Evolutionary conservation across 2,888 invertebrate species (phyloP), one percentile per base, ranked within the genome.

Genomic region (Polyommatus iphigenia): DNA sequence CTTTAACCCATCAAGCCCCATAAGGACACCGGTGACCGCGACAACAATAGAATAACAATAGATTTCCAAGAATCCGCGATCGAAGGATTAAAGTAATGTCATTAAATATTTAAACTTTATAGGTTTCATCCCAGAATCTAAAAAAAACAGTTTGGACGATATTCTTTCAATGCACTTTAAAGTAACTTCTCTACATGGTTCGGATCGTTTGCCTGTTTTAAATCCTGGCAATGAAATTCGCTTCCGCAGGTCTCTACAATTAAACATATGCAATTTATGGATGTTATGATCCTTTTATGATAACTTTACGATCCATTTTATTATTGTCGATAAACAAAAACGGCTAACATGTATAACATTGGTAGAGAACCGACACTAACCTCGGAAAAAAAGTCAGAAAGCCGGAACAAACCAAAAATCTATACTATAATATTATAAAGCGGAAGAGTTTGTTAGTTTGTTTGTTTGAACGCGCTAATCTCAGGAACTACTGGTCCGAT

Each of bases 201-300:
- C 4, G 0, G 29, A 24, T 67, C 67, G 62, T 29, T 10, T 29
- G 67, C 10, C 29, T 6, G 24, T 29, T 67, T 67, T 67, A 15
- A 29, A 67, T 15, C 67, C 29, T 67, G 67, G 15, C 67, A 67
- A 32, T 67, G 67, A 32, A 29, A 67, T 67, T 29, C 29, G 15
- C 67, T 67, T 67, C 67, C 67, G 67, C 29, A 24, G 67, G 15
- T 24, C 62, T 29, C 29, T 13, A 29, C 29, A 67, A 67, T 67
- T 67, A 67, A 67, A 29, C 32, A 67, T 29, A 67, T 29, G 29
- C 29, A 29, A 67, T 67, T 29, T 67, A 67, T 67, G 67, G 67
- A 67, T 67, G 67, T 32, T 67, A 67, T 67, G 29, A 32, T 67
- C 32, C 15, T 67, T 67, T 67, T 67, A 67, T 62, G 62, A 24